Conservation (phyloP, 2,113 vertebrate species). For the Psittacula cyanocephala region DNA sequence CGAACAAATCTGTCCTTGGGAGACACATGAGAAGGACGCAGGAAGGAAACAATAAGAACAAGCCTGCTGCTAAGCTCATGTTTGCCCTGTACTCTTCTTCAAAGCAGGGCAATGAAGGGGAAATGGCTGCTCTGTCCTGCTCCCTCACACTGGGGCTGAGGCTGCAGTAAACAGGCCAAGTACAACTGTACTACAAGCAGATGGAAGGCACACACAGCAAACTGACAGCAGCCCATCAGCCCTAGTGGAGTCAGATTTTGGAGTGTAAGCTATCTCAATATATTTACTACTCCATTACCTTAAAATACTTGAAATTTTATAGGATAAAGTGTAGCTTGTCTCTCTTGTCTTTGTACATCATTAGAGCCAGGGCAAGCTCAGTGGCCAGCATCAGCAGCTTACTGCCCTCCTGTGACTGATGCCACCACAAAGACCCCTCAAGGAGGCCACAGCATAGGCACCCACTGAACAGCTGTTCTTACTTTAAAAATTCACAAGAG, state of each 20-base stretch:
- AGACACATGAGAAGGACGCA: background rate
- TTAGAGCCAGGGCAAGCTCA: background rate
- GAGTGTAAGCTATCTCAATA: background rate
- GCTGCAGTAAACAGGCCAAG: background rate
- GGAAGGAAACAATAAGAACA: background rate
- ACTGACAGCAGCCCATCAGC: background rate
- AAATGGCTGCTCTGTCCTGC: background rate
- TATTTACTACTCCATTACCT: background rate
- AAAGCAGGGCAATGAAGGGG: background rate
- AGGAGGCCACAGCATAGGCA: background rate
- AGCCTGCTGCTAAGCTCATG: constrained; percentile 36
- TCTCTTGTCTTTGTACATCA: background rate
- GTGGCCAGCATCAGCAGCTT: background rate
- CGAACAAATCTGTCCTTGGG: background rate
- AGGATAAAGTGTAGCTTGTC: background rate
- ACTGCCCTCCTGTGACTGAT: background rate
- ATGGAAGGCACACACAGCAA: background rate
- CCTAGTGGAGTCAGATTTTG: background rate
- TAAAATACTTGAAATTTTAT: background rate
- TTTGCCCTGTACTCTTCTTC: constrained; percentile 35
- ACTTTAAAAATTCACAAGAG: background rate
- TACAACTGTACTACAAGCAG: background rate
- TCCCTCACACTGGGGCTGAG: background rate
- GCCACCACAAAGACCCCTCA: background rate
- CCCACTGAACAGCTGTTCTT: background rate